Evolutionary conservation across 1,140 invertebrate genomes (phyloP).

Genomic region (Musca vetustissima): DNA sequence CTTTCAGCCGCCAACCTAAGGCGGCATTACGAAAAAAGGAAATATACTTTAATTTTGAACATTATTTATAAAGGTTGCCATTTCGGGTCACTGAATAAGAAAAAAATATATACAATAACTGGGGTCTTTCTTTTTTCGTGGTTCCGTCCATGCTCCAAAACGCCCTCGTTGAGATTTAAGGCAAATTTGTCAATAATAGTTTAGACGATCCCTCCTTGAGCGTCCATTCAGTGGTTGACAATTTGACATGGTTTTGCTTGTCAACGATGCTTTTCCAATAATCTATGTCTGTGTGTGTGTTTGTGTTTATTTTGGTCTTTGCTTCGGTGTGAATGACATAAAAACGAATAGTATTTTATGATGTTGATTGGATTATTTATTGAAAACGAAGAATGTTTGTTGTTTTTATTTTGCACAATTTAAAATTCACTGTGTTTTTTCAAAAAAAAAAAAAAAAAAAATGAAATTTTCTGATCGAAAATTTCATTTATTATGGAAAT

Average conservation of each 20-base stretch:
- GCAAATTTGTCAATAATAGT: conserved; percentile 7
- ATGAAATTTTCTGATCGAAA: background rate
- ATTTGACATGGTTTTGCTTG: conserved; percentile 1
- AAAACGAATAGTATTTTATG: background rate
- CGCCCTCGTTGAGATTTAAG: too few relatives aligned
- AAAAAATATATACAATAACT: too few relatives aligned
- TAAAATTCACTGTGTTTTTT: too few relatives aligned
- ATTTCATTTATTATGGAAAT: background rate
- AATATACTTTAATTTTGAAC: background rate
- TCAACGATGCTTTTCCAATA: background rate
- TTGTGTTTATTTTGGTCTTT: background rate
- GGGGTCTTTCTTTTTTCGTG: too few relatives aligned
- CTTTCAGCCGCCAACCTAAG: background rate
- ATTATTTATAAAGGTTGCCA: conserved; percentile 11
- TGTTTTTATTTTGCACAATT: too few relatives aligned
- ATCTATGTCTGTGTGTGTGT: too few relatives aligned
- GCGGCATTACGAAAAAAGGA: background rate
- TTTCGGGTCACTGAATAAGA: conserved; percentile 15
- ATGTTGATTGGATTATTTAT: background rate
- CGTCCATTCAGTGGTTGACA: background rate
- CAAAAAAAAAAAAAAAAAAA: too few relatives aligned
- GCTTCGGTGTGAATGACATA: background rate
- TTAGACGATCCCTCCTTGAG: conserved; percentile 7
- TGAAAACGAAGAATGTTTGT: background rate
- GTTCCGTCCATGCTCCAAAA: too few relatives aligned